These are phyloP conservation scores for Synodontis membranacea DNA, from an alignment of 2,113 vertebrate genomes.

Conservation along the genomic window DNA sequence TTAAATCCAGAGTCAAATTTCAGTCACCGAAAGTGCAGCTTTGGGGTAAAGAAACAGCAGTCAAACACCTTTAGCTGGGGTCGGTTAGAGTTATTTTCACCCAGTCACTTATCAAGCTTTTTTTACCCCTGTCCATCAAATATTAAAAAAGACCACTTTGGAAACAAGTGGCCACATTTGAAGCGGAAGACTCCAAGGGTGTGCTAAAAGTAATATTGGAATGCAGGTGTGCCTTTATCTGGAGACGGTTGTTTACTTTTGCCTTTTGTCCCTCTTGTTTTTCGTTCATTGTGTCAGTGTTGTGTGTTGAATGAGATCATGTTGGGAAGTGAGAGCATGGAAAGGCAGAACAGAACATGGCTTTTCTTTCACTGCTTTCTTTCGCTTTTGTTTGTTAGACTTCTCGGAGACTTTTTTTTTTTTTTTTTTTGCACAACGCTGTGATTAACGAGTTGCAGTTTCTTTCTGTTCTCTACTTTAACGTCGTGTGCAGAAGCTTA, in stretches of 20 bases:
- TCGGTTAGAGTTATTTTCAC: background rate
- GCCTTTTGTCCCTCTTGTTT: background rate
- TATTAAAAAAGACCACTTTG: background rate
- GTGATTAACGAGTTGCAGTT: background rate
- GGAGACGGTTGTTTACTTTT: background rate
- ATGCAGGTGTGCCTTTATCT: conserved; percentile 7
- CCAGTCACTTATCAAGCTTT: background rate
- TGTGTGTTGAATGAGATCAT: background rate
- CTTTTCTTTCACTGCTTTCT: background rate
- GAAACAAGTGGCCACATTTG: background rate
- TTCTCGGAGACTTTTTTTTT: background rate
- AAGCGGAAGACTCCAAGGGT: background rate
- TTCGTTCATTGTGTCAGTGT: too few species aligned
- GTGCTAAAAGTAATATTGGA: background rate
- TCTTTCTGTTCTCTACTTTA: background rate
- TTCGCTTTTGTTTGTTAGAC: conserved; percentile 1
- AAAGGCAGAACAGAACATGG: background rate
- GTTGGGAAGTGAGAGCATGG: background rate
- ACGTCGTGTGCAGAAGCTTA: background rate
- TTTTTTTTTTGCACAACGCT: too few species aligned
- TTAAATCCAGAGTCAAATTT: background rate
- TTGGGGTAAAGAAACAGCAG: background rate
- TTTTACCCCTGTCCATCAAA: background rate
- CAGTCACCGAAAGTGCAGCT: background rate
- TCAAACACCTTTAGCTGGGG: background rate